Conservation (phyloP, 2,797 vertebrate species). For the Varecia variegata region DNA sequence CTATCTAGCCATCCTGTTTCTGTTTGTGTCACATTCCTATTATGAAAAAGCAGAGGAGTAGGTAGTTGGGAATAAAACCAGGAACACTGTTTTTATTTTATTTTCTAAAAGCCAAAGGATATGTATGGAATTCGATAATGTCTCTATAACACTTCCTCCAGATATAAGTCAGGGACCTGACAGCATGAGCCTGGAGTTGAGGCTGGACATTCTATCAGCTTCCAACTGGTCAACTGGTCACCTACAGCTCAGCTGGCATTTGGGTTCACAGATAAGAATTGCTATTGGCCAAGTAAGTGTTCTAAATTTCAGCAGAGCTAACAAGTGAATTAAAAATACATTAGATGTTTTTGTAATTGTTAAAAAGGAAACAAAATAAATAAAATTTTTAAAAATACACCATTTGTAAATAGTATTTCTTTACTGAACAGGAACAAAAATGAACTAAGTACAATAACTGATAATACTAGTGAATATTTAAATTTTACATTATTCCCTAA, state of each 20-base stretch:
- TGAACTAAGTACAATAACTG: neutral
- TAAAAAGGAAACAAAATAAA: neutral
- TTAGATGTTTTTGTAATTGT: neutral
- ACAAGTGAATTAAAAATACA: neutral
- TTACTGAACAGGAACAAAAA: neutral
- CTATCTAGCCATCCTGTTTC: neutral
- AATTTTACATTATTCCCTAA: slow-evolving; percentile 17
- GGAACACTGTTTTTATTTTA: neutral
- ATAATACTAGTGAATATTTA: neutral
- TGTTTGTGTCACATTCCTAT: neutral
- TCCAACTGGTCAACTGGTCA: neutral
- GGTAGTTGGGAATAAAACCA: neutral
- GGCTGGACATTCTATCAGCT: neutral
- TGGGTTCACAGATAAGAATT: neutral
- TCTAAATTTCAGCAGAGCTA: neutral
- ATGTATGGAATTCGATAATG: neutral
- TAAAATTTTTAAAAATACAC: neutral
- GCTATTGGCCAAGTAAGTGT: neutral
- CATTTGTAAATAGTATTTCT: neutral
- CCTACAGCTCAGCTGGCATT: neutral
- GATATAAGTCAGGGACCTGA: neutral
- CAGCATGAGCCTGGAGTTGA: neutral
- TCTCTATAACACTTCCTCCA: neutral
- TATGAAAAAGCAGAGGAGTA: neutral
- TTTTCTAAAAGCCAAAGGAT: neutral